These are phyloP conservation scores for Pterobdella sp. DNA, from an alignment of 2,888 invertebrate species.

Conservation along the genomic window DNA sequence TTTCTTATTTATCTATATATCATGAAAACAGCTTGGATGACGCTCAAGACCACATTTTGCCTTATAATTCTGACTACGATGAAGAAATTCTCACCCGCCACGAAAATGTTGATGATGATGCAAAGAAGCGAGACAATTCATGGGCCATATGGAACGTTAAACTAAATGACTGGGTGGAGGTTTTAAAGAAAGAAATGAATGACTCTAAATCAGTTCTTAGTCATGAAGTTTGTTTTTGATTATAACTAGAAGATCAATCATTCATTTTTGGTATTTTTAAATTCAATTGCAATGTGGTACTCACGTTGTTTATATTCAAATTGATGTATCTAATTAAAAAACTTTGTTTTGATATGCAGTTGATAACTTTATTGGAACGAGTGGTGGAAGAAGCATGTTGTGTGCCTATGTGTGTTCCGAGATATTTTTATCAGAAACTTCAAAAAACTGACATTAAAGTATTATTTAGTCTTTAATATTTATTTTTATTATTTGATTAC, in stretches of 20 bases:
- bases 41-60: not conserved
- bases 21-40: not conserved
- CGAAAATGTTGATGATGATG: slow-evolving; percentile 1
- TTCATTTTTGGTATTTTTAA: no score
- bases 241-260: no score
- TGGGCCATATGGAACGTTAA: slow-evolving; percentile 4
- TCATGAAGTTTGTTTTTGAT: no score
- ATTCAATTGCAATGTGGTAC: no score
- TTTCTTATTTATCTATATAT: no score
- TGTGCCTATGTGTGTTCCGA: slow-evolving; percentile 64
- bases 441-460: slow-evolving; percentile 72
- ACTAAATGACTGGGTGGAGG: slow-evolving; percentile 13
- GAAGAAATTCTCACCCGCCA: no score
- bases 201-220: not conserved
- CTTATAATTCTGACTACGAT: not conserved
- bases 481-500: not conserved
- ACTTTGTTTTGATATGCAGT: slow-evolving; percentile 38
- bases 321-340: not conserved
- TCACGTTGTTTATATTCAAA: not conserved
- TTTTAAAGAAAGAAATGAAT: not conserved
- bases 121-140: not conserved
- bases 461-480: slow-evolving; percentile 30
- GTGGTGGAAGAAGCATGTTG: slow-evolving; percentile 56
- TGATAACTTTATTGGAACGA: slow-evolving; percentile 49
- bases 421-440: slow-evolving; percentile 75